Evolutionary conservation across 1,140 invertebrate species (phyloP).

Genomic region (Aphis gossypii): DNA sequence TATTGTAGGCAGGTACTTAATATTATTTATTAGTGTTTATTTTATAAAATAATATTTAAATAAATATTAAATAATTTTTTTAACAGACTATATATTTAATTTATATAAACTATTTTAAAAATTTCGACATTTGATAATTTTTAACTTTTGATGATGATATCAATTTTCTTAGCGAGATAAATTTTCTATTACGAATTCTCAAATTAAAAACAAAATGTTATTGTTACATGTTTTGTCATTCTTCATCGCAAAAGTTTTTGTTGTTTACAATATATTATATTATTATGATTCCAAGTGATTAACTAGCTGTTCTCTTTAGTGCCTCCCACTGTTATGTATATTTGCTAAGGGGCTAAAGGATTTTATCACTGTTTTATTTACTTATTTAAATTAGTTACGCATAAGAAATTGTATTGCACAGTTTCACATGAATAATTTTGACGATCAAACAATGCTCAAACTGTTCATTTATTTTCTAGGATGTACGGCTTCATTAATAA

Average conservation of each 20-base stretch:
- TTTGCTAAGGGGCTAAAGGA: background rate
- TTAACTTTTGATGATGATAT: background rate
- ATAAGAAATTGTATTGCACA: background rate
- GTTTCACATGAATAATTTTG: background rate
- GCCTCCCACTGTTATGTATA: background rate
- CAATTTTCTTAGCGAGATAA: background rate
- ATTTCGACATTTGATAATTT: background rate
- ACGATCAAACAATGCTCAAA: background rate
- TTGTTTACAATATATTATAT: background rate
- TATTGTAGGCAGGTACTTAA: background rate
- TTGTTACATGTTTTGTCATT: background rate
- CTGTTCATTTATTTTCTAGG: background rate
- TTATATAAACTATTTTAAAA: background rate
- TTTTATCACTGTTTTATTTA: constrained; percentile 22
- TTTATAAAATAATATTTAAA: background rate
- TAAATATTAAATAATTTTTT: background rate
- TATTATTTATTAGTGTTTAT: background rate
- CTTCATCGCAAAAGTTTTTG: background rate
- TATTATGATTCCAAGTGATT: background rate
- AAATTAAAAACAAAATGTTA: background rate
- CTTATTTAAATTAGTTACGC: constrained; percentile 12
- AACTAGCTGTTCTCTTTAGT: background rate
- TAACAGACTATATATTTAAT: background rate
- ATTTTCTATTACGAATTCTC: background rate
- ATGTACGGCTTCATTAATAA: background rate